Evolutionary conservation across 2,888 invertebrate genomes (phyloP), one percentile per base, ranked within the genome.

Genomic region (Sarcophaga caerulescens): DNA sequence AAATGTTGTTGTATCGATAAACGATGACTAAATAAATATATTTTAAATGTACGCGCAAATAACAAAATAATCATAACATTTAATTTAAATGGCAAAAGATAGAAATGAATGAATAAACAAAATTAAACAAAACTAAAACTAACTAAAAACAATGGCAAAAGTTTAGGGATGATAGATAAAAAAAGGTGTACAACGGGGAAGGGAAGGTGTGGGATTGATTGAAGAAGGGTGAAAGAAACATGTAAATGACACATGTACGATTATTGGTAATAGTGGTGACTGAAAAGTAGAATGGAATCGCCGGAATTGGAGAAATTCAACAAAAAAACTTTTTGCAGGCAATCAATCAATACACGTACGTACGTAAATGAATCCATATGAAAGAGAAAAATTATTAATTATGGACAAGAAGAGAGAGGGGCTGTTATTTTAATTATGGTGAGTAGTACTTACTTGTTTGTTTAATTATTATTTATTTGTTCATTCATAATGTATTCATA

Each of bases 41-140:
- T 57, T 44, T 63, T 44, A 73, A 59, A 80, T 80, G 47, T 47
- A 78, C 25, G 45, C 60, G 45, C 60, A 78, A 79, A 84, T 65
- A 68, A 79, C 78, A 83, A 62, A 62, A 74, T 79, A 84, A 79
- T 35, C 35, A 8, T 75, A 74, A 80, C 79, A 73, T 47, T 74
- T 65, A 80, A 84, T 79, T 79, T 79, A 70, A 45, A 35, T 35
- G 8, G 10, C 19, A 8, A 35, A 47, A 69, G 70, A 79, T 75
- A 75, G 74, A 75, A 65, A 52, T 47, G 60, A 75, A 75, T 84
- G 66, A 79, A 77, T 81, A 63, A 76, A n/a, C n/a, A n/a, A n/a
- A n/a, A 66, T 65, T 21, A 81, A 81, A 60, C n/a, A 75, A 44
- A 81, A 69, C 44, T 44, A 75, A 44, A 81, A 69, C 44, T 44